A percentile compares a stretch with the other conserved stretches of the same genome.
These are phyloP conservation scores for Odontomachus brunneus DNA, from an alignment of 1,140 invertebrate genomes.

Conservation along the genomic window DNA sequence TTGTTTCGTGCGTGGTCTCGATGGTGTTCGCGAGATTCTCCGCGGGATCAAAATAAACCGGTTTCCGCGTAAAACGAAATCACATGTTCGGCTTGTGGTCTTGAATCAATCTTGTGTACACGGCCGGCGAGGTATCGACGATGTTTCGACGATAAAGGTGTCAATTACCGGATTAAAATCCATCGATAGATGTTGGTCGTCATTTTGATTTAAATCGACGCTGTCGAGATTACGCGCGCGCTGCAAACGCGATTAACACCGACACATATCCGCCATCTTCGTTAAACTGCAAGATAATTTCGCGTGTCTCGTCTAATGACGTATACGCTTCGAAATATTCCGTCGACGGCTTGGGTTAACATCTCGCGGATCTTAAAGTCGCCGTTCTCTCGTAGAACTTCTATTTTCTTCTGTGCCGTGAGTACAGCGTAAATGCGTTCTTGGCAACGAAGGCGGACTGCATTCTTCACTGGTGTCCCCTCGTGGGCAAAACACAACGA, in stretches of 20 bases:
- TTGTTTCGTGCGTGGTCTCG: neutral
- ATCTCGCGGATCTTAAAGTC: constrained; percentile 47
- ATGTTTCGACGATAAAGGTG: constrained; percentile 9
- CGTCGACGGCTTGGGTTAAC: constrained; percentile 46
- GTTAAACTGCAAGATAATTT: constrained; percentile 25
- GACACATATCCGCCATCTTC: constrained; percentile 3
- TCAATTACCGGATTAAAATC: constrained; percentile 23
- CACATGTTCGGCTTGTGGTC: neutral
- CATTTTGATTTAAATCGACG: constrained; percentile 1
- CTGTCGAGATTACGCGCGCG: neutral
- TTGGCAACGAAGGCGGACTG: constrained; percentile 63
- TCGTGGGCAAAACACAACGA: constrained; percentile 40
- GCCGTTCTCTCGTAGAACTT: constrained; percentile 70
- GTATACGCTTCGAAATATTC: constrained; percentile 28
- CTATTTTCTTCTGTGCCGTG: constrained; percentile 67
- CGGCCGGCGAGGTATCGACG: neutral
- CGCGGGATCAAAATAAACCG: constrained; percentile 64
- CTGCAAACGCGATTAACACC: neutral
- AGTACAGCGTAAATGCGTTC: constrained; percentile 63
- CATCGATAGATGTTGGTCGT: neutral
- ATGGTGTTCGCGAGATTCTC: constrained; percentile 15
- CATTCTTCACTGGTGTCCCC: constrained; percentile 57
- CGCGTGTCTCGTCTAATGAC: constrained; percentile 22
- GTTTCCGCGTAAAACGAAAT: constrained; percentile 26
- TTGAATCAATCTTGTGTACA: constrained; percentile 37